Conservation (phyloP, 2,797 vertebrate species). For the Siniperca scherzeri region DNA sequence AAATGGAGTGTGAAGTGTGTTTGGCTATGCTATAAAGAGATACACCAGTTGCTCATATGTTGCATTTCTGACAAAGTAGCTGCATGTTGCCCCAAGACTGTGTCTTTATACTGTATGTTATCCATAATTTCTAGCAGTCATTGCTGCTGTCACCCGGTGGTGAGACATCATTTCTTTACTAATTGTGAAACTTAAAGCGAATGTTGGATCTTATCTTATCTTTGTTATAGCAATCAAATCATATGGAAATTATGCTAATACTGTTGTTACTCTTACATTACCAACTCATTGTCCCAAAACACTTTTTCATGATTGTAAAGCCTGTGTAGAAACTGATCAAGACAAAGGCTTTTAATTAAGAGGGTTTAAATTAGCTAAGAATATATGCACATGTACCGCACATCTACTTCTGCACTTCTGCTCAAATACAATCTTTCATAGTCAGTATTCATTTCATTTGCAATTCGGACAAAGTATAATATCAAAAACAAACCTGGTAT, state of each 20-base stretch:
- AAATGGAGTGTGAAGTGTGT: background rate
- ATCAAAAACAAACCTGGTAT: conserved; percentile 83
- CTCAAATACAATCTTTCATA: background rate
- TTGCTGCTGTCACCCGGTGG: no score
- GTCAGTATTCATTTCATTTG: background rate
- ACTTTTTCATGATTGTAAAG: background rate
- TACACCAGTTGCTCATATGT: background rate
- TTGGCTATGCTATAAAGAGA: background rate
- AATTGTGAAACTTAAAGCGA: no score
- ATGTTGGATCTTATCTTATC: no score
- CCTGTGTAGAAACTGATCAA: no score
- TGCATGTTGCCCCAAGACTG: background rate
- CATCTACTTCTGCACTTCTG: background rate
- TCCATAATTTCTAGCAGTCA: no score
- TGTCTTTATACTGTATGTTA: background rate
- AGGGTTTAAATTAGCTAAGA: background rate
- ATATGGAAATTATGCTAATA: background rate
- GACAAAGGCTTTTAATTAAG: background rate
- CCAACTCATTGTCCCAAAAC: background rate
- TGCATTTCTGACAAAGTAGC: background rate
- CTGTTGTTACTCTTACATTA: background rate
- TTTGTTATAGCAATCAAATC: background rate
- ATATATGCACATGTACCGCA: background rate
- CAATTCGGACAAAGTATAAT: background rate
- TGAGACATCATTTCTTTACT: no score